Conservation (phyloP, 2,888 invertebrate species). For the Merodon equestris region DNA sequence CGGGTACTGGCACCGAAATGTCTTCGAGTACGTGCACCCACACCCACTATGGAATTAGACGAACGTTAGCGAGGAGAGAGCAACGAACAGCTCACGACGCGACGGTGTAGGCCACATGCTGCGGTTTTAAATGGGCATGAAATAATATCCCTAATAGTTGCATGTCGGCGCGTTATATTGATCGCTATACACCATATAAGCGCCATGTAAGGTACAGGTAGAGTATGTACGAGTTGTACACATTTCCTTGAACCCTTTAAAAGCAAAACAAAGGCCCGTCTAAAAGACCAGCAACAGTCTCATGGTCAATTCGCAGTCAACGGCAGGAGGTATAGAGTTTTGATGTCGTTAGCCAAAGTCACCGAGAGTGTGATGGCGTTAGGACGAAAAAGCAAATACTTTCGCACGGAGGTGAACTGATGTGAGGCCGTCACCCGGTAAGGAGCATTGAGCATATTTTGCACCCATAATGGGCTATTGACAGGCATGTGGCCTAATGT, state of each 20-base stretch:
- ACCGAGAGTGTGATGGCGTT: slow-evolving; percentile 3
- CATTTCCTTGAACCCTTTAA: slow-evolving; percentile 50
- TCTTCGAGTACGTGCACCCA: slow-evolving; percentile 49
- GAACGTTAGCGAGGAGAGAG: slow-evolving; percentile 19
- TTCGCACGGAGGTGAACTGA: background rate
- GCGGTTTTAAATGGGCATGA: slow-evolving; percentile 60
- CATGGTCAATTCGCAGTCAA: slow-evolving; percentile 49
- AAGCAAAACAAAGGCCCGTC: slow-evolving; percentile 34
- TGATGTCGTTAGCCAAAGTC: background rate
- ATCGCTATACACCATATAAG: slow-evolving; percentile 12
- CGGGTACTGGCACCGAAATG: slow-evolving; percentile 41
- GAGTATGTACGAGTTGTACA: background rate
- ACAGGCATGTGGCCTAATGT: slow-evolving; percentile 62
- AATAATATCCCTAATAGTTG: slow-evolving; percentile 47
- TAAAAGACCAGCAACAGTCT: slow-evolving; percentile 41
- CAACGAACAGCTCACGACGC: slow-evolving; percentile 37
- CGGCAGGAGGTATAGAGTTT: slow-evolving; percentile 9
- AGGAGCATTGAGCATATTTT: slow-evolving; percentile 46
- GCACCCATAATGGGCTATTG: slow-evolving; percentile 60
- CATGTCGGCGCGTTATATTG: slow-evolving; percentile 13
- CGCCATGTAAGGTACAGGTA: background rate
- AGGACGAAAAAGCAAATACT: slow-evolving; percentile 13
- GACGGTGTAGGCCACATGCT: slow-evolving; percentile 36
- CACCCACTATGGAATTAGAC: background rate
- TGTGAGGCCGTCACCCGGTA: slow-evolving; percentile 46